Conservation (phyloP, 2,888 invertebrate genomes). For the Phaedon cochleariae region DNA sequence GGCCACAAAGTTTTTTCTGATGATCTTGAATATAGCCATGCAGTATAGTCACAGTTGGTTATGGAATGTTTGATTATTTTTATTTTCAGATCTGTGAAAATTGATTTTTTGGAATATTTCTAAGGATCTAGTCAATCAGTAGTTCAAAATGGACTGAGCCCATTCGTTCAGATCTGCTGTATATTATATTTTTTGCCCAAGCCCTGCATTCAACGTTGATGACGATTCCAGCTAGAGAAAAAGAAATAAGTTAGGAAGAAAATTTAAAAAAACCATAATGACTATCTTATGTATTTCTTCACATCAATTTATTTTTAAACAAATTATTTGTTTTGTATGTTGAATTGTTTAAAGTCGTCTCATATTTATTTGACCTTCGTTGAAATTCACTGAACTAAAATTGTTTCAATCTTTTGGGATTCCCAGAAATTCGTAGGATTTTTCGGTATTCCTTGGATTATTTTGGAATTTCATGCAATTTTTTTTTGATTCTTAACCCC, state of each 20-base stretch:
- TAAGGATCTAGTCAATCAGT: conserved; percentile 61
- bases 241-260: background rate
- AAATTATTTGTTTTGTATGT: no score
- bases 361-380: no score
- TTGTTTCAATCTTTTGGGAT: no score
- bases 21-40: background rate
- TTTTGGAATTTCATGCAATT: no score
- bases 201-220: conserved; percentile 87
- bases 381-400: no score
- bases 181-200: conserved; percentile 87
- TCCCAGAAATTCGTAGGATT: no score
- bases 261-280: no score
- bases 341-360: no score
- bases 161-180: conserved; percentile 69
- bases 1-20: background rate
- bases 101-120: background rate
- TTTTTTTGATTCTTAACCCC: no score
- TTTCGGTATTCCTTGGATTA: no score
- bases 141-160: conserved; percentile 76
- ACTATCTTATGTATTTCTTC: no score
- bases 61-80: background rate
- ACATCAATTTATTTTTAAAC: no score
- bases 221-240: conserved; percentile 65
- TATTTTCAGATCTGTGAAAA: background rate
- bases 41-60: background rate